Evolutionary conservation across 1,140 invertebrate genomes (phyloP).

Genomic region (Diprion similis): DNA sequence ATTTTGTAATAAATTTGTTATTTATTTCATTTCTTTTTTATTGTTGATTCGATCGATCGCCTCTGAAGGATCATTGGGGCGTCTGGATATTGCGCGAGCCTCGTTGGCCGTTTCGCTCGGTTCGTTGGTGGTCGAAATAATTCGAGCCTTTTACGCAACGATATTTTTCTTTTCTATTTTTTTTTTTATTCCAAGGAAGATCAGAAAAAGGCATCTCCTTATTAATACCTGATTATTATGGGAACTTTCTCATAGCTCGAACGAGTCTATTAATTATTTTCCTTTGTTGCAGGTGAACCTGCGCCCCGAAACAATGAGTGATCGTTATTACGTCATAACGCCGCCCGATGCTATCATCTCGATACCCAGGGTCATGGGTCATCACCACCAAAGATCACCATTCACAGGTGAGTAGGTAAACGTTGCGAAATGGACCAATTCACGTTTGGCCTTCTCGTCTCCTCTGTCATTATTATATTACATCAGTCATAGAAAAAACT

Average conservation of each 20-base stretch:
- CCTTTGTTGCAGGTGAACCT: slow-evolving; percentile 7
- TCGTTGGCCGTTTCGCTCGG: neutral
- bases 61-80: no score
- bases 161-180: neutral
- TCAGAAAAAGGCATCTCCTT: slow-evolving; percentile 4
- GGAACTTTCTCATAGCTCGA: slow-evolving; percentile 7
- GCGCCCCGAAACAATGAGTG: slow-evolving; percentile 4
- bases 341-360: neutral
- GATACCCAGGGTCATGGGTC: neutral
- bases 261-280: slow-evolving; percentile 2
- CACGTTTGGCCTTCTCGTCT: no score
- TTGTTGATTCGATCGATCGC: no score
- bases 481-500: no score
- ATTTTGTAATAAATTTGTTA: no score
- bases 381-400: neutral
- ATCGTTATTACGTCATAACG: neutral
- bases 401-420: neutral
- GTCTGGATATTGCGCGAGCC: neutral
- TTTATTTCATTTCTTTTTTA: no score
- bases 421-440: no score
- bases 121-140: slow-evolving; percentile 7
- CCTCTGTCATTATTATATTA: no score
- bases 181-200: neutral
- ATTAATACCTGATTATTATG: slow-evolving; percentile 6
- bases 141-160: neutral